Evolutionary conservation across 2,797 vertebrate genomes (phyloP), one percentile per base, ranked within the genome.

Genomic region (Atherinosoma microstoma): DNA sequence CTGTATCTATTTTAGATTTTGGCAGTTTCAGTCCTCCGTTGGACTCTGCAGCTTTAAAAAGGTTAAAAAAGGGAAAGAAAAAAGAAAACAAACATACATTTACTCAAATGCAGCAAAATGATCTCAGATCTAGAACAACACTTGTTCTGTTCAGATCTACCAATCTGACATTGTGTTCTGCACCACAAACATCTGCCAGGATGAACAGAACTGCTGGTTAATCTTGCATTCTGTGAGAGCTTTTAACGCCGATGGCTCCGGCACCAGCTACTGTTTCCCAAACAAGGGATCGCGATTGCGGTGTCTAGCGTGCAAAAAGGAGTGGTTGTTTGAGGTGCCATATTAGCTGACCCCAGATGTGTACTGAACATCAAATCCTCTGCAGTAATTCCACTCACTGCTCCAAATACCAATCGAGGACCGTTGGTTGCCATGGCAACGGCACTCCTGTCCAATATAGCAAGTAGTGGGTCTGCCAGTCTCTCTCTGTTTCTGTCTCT

Each of bases 281-380:
- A 79, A 87, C 75, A 80, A 42, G 74, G 80, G 79, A 89, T 77
- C 73, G 74, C 5, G 13, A 81, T 76, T 24, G 47, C 51, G 18
- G 70, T 38, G 77, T 29, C 32, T 57, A 45, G 72, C 22, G 3
- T 73, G 81, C 77, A 45, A 64, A 68, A 80, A 78, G 67, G 74
- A 84, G 78, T 71, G 67, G 83, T 84, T 71, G 83, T 84, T 84
- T 79, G 76, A 85, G 75, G 83, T 65, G 30, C 72, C 85, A 88
- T 92, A 90, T 93, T 93, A 93, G 90, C 90, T 87, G 92, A 94
- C 91, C 94, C 91, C 94, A 95, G 94, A 95, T 94, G 94, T 92
- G 93, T 90, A 86, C 86, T 68, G 88, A 94, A 92, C 94, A 93
- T 93, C 87, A 93, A 94, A 94, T 94, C 92, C 93, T 94, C 93